Evolutionary conservation across 2,113 vertebrate genomes (phyloP).

Genomic region (Atrichornis clamosus): DNA sequence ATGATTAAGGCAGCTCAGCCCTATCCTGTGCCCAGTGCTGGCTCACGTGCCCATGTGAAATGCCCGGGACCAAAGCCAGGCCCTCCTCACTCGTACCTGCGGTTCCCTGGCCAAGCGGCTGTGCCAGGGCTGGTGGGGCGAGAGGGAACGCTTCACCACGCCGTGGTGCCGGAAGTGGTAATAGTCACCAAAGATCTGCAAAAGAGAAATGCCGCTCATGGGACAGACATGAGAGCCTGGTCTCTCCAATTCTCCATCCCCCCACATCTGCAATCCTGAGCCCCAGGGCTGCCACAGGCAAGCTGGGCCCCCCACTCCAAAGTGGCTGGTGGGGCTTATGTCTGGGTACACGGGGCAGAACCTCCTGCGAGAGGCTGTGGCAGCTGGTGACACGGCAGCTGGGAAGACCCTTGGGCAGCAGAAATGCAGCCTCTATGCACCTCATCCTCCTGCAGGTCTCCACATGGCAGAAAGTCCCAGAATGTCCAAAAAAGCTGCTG

Average conservation of each 20-base stretch:
- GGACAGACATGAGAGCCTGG: rapidly evolving
- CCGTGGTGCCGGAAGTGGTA: constrained; percentile 89
- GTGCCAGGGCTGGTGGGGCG: constrained; percentile 80
- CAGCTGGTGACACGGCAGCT: neutral
- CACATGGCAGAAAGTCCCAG: neutral
- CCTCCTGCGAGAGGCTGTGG: neutral
- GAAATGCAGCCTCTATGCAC: neutral
- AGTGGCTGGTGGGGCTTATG: neutral
- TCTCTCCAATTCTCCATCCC: rapidly evolving
- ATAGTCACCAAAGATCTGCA: constrained; percentile 90
- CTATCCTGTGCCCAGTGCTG: neutral
- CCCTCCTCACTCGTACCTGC: constrained; percentile 71
- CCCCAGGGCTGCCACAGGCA: neutral
- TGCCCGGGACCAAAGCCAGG: neutral
- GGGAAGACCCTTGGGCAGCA: neutral
- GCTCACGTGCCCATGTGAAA: rapidly evolving
- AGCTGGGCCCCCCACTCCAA: too few relatives aligned
- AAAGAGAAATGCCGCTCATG: neutral
- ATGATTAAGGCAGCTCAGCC: neutral
- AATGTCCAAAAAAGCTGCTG: neutral
- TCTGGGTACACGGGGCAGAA: rapidly evolving
- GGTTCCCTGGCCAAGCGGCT: constrained; percentile 81
- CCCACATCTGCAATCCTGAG: neutral
- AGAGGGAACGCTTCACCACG: constrained; percentile 88
- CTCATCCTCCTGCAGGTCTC: neutral